Conservation (phyloP, 2,113 vertebrate genomes). For the Tupaia tana region DNA sequence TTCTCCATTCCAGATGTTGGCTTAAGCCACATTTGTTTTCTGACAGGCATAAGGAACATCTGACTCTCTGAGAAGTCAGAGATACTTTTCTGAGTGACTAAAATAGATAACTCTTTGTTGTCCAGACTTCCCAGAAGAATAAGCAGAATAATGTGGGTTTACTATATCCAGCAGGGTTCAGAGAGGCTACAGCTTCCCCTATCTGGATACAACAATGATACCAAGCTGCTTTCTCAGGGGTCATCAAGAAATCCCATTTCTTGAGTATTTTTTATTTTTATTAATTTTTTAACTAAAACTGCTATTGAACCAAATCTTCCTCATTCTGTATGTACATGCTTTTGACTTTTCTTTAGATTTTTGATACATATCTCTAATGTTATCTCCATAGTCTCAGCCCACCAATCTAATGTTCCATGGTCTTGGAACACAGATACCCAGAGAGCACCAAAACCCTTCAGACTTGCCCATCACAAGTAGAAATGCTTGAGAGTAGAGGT, state of each 20-base stretch:
- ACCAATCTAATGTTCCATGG: constrained; percentile 1
- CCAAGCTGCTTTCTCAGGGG: background rate
- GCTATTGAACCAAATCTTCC: background rate
- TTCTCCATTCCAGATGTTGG: constrained; percentile 65
- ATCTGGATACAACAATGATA: background rate
- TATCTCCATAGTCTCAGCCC: background rate
- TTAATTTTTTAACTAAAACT: background rate
- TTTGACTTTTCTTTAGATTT: background rate
- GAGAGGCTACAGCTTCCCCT: background rate
- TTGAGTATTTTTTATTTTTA: background rate
- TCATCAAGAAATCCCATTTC: background rate
- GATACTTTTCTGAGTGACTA: constrained; percentile 55
- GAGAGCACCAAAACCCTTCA: background rate
- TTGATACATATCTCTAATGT: background rate
- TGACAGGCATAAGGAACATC: constrained; percentile 66
- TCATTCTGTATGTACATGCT: background rate
- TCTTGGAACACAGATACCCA: constrained; percentile 22
- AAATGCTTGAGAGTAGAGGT: background rate
- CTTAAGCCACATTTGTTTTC: constrained; percentile 67
- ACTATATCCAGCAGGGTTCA: background rate
- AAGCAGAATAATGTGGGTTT: constrained; percentile 23
- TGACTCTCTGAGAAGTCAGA: constrained; percentile 72
- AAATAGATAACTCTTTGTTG: constrained; percentile 56
- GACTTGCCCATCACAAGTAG: background rate
- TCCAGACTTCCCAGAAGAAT: background rate